A percentile compares a stretch with the other conserved stretches of the same genome.
Conservation (phyloP, 92 coral and sea anemone species). For the Anthopleura xanthogrammica region DNA sequence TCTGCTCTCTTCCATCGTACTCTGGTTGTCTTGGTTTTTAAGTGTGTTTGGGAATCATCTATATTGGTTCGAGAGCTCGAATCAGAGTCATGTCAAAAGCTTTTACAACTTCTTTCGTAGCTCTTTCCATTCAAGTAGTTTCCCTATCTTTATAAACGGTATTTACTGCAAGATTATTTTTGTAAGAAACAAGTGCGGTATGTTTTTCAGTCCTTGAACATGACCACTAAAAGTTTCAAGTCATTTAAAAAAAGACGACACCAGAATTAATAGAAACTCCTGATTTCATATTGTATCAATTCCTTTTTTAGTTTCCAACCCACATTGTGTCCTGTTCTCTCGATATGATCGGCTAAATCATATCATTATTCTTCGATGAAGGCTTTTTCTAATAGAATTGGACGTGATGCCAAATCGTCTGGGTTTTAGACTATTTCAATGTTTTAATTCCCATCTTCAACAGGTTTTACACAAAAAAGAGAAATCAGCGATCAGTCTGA, state of each 20-base stretch:
- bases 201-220: not conserved
- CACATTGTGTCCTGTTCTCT: not conserved
- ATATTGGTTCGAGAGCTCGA: not conserved
- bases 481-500: not conserved
- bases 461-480: not conserved
- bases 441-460: not conserved
- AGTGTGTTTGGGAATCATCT: slow-evolving; percentile 3
- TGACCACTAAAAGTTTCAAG: not conserved
- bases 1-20: not conserved
- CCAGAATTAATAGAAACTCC: not conserved
- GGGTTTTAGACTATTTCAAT: no score
- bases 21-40: not conserved
- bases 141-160: slow-evolving; percentile 5
- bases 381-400: no score
- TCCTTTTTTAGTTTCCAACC: not conserved
- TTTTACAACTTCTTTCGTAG: not conserved
- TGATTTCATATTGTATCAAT: not conserved
- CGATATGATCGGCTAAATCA: not conserved
- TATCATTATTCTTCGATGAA: not conserved
- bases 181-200: not conserved
- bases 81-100: not conserved
- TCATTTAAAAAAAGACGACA: not conserved
- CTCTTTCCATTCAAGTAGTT: not conserved
- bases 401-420: not conserved
- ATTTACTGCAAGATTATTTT: not conserved